phyloP scores from a whole-genome alignment of 2,888 invertebrate species.

The Zygogramma bicolorata region DNA sequence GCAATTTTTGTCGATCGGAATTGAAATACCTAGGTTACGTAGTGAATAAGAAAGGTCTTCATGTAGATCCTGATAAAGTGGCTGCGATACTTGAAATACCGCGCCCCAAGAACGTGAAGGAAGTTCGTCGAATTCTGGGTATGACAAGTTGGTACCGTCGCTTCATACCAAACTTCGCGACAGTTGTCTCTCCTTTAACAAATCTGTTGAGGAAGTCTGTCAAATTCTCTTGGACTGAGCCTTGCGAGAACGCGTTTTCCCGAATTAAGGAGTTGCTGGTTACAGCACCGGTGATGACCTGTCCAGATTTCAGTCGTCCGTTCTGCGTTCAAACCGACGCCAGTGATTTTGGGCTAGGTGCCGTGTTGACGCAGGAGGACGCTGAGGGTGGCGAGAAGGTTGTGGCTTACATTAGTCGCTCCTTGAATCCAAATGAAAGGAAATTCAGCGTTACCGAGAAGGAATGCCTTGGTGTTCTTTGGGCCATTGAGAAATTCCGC shows the following conservation, averaged over 20 bases:
- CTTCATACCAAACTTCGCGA: conserved; percentile 21
- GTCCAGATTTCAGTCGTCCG: conserved; percentile 25
- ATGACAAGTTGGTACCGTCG: background rate
- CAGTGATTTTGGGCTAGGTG: conserved; percentile 28
- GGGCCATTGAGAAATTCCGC: conserved; percentile 29
- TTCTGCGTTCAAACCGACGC: conserved; percentile 32
- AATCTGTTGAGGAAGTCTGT: background rate
- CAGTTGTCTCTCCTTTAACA: conserved; percentile 1
- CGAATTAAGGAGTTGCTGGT: conserved; percentile 2
- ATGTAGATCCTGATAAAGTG: conserved; percentile 43
- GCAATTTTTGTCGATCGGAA: conserved; percentile 34
- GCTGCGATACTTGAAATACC: conserved; percentile 27
- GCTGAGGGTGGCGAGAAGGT: conserved; percentile 15
- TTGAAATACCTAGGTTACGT: conserved; percentile 45
- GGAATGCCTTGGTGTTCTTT: conserved; percentile 36
- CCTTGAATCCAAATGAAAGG: conserved; percentile 19
- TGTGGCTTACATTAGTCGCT: conserved; percentile 14
- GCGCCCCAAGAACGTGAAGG: background rate
- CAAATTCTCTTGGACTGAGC: background rate
- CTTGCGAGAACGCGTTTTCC: background rate
- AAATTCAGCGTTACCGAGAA: conserved; percentile 31
- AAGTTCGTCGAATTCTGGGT: conserved; percentile 8
- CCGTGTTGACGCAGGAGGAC: conserved; percentile 27
- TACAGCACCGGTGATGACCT: conserved; percentile 6
- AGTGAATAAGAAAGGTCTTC: conserved; percentile 33